phyloP scores from a whole-genome alignment of 2,888 invertebrate genomes.

The Drosophila hawaiiensis region DNA sequence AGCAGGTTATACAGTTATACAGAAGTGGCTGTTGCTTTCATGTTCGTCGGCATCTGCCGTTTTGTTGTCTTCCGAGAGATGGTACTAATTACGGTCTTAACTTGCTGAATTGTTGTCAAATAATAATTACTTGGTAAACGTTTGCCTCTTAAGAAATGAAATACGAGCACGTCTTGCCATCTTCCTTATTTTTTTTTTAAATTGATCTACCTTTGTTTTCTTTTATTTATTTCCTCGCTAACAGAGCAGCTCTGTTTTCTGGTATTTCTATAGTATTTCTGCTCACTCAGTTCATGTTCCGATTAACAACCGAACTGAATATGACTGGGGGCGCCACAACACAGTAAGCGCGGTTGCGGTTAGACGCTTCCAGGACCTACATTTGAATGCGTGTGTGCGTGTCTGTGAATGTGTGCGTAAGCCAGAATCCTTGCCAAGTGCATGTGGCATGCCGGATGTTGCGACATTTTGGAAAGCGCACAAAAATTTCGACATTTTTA shows the following conservation, averaged over 20 bases:
- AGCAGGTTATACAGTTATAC: neutral
- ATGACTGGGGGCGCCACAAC: slow-evolving; percentile 32
- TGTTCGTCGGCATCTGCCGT: slow-evolving; percentile 6
- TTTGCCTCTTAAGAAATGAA: slow-evolving; percentile 47
- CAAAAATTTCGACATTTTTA: slow-evolving; percentile 69
- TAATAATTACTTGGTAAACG: slow-evolving; percentile 70
- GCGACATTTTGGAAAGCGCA: slow-evolving; percentile 66
- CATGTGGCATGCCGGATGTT: slow-evolving; percentile 74
- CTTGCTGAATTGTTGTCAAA: slow-evolving; percentile 73
- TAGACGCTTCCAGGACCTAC: slow-evolving; percentile 16
- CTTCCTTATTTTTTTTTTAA: neutral
- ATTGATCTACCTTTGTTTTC: slow-evolving; percentile 1
- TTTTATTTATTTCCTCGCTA: slow-evolving; percentile 7
- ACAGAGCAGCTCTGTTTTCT: slow-evolving; percentile 2
- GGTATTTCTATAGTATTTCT: neutral
- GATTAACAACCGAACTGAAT: slow-evolving; percentile 48
- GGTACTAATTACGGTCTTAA: slow-evolving; percentile 71
- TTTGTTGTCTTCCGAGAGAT: slow-evolving; percentile 45
- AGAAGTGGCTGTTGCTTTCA: slow-evolving; percentile 37
- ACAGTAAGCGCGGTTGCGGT: slow-evolving; percentile 19
- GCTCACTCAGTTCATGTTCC: slow-evolving; percentile 47
- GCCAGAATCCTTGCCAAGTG: slow-evolving; percentile 56
- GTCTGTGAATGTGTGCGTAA: slow-evolving; percentile 26
- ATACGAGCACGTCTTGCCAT: slow-evolving; percentile 24
- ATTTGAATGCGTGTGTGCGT: neutral